Conservation (phyloP, 2,797 vertebrate species). For the Sebastiscus albofasciatus region DNA sequence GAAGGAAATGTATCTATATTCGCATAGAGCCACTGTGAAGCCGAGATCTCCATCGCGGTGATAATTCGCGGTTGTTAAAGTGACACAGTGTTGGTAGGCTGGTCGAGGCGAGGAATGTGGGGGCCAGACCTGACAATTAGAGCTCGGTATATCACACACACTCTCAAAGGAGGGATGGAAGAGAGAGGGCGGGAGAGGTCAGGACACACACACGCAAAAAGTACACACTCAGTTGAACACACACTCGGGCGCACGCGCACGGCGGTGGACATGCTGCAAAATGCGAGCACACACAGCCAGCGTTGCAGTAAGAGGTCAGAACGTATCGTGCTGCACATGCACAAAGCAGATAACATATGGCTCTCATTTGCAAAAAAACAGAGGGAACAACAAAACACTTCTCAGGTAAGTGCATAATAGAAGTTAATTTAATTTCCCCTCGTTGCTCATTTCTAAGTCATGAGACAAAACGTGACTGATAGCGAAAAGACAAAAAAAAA, state of each 20-base stretch:
- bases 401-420: slow-evolving; percentile 45
- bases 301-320: slow-evolving; percentile 22
- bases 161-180: slow-evolving; percentile 68
- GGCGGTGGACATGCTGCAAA: slow-evolving; percentile 10
- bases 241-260: slow-evolving; percentile 4
- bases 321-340: background rate
- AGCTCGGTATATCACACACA: slow-evolving; percentile 80
- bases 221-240: slow-evolving; percentile 16
- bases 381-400: slow-evolving; percentile 40
- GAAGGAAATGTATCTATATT: slow-evolving; percentile 94
- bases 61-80: slow-evolving; percentile 96
- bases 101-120: slow-evolving; percentile 85
- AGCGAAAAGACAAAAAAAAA: background rate
- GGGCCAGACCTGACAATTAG: slow-evolving; percentile 88
- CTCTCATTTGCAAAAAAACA: slow-evolving; percentile 31
- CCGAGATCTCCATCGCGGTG: slow-evolving; percentile 90
- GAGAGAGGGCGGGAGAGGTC: slow-evolving; percentile 59
- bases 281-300: slow-evolving; percentile 16
- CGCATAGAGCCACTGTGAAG: slow-evolving; percentile 88
- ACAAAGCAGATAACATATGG: slow-evolving; percentile 42
- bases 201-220: slow-evolving; percentile 50
- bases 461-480: slow-evolving; percentile 34
- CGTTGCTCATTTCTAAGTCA: slow-evolving; percentile 46
- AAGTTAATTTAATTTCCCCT: slow-evolving; percentile 54
- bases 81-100: slow-evolving; percentile 90